Evolutionary conservation across 1,140 invertebrate genomes (phyloP).

Genomic region (Berghia stephanieae): DNA sequence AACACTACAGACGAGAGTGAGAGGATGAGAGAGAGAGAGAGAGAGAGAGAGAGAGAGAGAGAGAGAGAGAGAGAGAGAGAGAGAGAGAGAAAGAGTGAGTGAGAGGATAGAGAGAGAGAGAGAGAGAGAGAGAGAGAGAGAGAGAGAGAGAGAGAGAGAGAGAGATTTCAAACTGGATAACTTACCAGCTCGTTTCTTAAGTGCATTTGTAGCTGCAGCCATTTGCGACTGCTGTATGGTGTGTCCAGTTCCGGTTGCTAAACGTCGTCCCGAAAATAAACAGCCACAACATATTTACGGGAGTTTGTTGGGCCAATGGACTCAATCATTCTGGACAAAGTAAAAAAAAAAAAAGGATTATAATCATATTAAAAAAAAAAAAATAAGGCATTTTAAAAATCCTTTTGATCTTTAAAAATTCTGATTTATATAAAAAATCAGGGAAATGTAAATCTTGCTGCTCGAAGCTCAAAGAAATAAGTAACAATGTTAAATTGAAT

Average conservation of each 20-base stretch:
- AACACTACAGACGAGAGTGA: background rate
- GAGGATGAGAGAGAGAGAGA: background rate
- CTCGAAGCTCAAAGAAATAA: too few relatives aligned
- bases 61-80: background rate
- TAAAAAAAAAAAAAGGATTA: too few relatives aligned
- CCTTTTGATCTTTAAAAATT: too few relatives aligned
- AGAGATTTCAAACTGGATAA: too few relatives aligned
- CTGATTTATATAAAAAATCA: too few relatives aligned
- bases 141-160: background rate
- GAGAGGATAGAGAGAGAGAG: background rate
- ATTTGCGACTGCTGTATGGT: slow-evolving; percentile 98
- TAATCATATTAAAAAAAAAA: too few relatives aligned
- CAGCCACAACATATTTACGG: slow-evolving; percentile 93
- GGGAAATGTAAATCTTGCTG: too few relatives aligned
- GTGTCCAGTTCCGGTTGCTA: slow-evolving; percentile 90
- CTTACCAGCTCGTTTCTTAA: slow-evolving; percentile 70
- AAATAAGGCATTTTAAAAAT: too few relatives aligned
- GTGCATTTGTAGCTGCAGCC: slow-evolving; percentile 91
- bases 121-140: background rate
- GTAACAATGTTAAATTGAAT: too few relatives aligned
- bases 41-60: background rate
- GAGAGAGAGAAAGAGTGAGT: background rate
- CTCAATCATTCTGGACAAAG: slow-evolving; percentile 84
- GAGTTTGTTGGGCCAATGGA: slow-evolving; percentile 96
- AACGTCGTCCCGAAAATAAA: slow-evolving; percentile 90